Conservation (phyloP, 2,797 vertebrate species). For the Netta rufina region DNA sequence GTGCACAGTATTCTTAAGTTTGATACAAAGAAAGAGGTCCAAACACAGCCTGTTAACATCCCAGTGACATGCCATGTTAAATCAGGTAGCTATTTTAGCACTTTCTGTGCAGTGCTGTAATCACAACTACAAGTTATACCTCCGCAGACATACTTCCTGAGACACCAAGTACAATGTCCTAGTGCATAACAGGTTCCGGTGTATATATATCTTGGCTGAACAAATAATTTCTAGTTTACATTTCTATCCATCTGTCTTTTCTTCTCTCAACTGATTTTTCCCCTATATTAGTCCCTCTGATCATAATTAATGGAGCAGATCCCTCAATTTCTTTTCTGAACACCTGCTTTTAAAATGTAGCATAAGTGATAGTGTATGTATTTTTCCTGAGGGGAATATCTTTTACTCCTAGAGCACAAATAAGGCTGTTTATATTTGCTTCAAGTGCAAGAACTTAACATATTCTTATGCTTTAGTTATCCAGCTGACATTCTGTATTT, state of each 20-base stretch:
- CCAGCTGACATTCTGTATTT: constrained; percentile 58
- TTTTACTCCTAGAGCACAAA: constrained; percentile 47
- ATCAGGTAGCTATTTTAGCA: neutral
- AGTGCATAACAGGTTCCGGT: neutral
- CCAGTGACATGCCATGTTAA: neutral
- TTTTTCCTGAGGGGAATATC: constrained; percentile 36
- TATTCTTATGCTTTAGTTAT: constrained; percentile 54
- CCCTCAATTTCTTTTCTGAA: neutral
- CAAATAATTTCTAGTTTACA: neutral
- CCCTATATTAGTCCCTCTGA: neutral
- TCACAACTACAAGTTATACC: neutral
- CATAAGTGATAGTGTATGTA: neutral
- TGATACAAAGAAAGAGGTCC: neutral
- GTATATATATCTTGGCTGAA: neutral
- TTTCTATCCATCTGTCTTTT: neutral
- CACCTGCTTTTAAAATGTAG: constrained; percentile 26
- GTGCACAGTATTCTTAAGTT: neutral
- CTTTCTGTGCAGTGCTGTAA: neutral
- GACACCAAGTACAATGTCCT: neutral
- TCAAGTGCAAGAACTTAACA: constrained; percentile 56
- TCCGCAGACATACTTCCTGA: neutral
- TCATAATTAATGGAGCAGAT: neutral
- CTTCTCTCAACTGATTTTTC: neutral
- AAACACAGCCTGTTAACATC: neutral
- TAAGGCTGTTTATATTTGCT: constrained; percentile 48